phyloP scores from a whole-genome alignment of 2,797 vertebrate genomes.

The Babyrousa celebensis region DNA sequence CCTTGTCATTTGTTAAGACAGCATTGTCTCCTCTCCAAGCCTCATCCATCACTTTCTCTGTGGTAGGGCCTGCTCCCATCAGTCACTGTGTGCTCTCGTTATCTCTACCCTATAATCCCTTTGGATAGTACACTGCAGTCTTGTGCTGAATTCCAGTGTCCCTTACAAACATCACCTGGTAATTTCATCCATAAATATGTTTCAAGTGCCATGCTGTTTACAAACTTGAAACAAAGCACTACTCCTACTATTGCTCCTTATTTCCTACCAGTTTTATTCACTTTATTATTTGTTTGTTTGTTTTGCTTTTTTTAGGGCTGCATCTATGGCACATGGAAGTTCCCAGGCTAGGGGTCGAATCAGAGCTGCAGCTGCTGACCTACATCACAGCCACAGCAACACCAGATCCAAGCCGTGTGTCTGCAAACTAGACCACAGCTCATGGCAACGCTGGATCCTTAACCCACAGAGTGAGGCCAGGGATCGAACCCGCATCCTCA shows the following conservation, averaged over 20 bases:
- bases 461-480: too few relatives aligned
- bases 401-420: too few relatives aligned
- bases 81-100: fast-evolving
- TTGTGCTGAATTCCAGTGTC: neutral
- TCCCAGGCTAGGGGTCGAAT: too few relatives aligned
- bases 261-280: constrained; percentile 3
- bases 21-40: neutral
- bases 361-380: too few relatives aligned
- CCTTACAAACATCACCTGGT: neutral
- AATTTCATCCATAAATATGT: neutral
- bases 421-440: too few relatives aligned
- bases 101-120: neutral
- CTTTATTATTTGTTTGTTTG: neutral
- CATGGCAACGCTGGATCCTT: too few relatives aligned
- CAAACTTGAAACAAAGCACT: neutral
- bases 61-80: neutral
- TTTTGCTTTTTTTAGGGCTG: too few relatives aligned
- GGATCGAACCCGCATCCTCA: too few relatives aligned
- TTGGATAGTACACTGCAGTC: fast-evolving
- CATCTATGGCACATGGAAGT: too few relatives aligned
- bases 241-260: neutral
- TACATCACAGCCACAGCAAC: too few relatives aligned
- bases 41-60: too few relatives aligned
- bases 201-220: neutral
- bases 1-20: neutral